Base-by-base conservation (phyloP, 1,140 invertebrate species). In the Bombus superbus region DNA sequence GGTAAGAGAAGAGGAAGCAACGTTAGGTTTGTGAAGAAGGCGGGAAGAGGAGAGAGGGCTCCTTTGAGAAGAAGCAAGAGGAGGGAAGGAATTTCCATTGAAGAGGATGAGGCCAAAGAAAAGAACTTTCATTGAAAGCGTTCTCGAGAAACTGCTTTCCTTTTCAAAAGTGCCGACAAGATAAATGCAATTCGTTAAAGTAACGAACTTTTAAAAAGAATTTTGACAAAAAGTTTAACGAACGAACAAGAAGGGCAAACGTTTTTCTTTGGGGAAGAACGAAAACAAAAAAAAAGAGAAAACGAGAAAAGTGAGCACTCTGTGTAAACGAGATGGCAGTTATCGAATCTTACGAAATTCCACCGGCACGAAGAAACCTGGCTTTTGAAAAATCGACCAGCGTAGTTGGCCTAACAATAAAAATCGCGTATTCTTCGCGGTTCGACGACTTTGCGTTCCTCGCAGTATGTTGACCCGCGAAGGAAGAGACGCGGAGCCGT, bases 401-500 rank as follows among this genome's bases (percentile, higher is more conserved):
- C 4, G 10, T 5, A 74, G 22, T 64, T 62, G 47, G 32, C 66
- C 66, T 81, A 71, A 62, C 71, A 64, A 74, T 64, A 66, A 74
- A n/a, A 72, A 66, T 47, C 28, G 73, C 44, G 25, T 76, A 53
- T 57, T 57, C 71, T 38, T 44, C 32, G 72, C 11, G 28, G 25
- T 28, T 53, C 18, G 15, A 28, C n/a, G 71, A 59, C 53, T 72
- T 32, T 32, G n/a, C 82, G 75, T 84, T 84, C 82, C 75, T 69
- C 38, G 82, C 66, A 71, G 82, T 79, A 71, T 84, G 75, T 84
- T 84, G 82, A 84, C 82, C 82, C 3, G 53, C 75, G 82, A 72
- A 44, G 66, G 47, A 84, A 71, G 66, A 84, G 59, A 71, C 59
- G 59, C 18, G 82, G 62, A 42, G 44, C 32, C 72, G 22, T 13